Percentiles rank a stretch among this genome's conserved stretches.
Evolutionary conservation across 2,888 invertebrate genomes (phyloP).

Genomic region (Ctena decussata): DNA sequence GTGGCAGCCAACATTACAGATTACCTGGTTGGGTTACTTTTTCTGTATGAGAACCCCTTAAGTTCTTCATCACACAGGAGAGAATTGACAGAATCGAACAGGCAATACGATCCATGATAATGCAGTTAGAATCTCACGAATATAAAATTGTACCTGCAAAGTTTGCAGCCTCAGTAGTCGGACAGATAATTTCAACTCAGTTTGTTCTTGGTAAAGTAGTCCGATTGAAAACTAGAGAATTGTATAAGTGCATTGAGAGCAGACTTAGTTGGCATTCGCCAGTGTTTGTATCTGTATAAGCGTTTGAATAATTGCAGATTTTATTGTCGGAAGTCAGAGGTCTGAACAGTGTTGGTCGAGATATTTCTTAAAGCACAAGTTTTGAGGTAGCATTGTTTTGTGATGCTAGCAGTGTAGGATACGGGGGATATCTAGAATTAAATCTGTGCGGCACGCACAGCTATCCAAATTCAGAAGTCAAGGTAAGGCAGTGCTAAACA

Average conservation of each 20-base stretch:
- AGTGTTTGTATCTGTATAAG: background rate
- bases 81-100: constrained; percentile 8
- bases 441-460: no score
- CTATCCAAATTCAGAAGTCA: no score
- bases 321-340: constrained; percentile 5
- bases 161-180: constrained; percentile 3
- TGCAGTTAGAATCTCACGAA: background rate
- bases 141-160: background rate
- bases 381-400: background rate
- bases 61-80: constrained; percentile 17
- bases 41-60: background rate
- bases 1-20: constrained; percentile 16
- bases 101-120: background rate
- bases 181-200: constrained; percentile 29
- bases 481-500: no score
- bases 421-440: constrained; percentile 17
- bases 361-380: background rate
- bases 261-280: constrained; percentile 40
- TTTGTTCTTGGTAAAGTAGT: constrained; percentile 16
- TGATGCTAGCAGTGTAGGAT: constrained; percentile 28
- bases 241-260: constrained; percentile 23
- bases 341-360: background rate
- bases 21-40: constrained; percentile 26
- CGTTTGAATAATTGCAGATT: background rate
- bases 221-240: constrained; percentile 8